These are phyloP conservation scores for Heliconius melpomene DNA, from an alignment of 1,140 invertebrate species.

Conservation along the genomic window DNA sequence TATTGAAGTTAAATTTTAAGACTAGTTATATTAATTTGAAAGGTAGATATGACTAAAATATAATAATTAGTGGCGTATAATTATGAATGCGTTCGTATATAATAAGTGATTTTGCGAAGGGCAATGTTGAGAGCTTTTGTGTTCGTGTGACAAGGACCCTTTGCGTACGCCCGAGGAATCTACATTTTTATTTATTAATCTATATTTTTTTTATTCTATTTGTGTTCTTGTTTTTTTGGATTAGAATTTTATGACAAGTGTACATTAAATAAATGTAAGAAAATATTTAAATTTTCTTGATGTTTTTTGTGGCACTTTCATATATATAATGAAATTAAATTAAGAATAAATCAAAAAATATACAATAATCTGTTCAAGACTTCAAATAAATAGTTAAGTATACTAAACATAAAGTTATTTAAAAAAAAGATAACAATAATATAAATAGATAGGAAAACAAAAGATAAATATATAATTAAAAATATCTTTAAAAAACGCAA, in stretches of 20 bases:
- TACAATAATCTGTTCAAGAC: too few species aligned
- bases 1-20: too few species aligned
- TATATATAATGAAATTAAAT: too few species aligned
- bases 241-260: neutral
- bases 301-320: too few species aligned
- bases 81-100: neutral
- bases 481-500: neutral
- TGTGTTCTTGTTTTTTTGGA: neutral
- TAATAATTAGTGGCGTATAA: neutral
- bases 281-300: too few species aligned
- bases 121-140: constrained; percentile 8
- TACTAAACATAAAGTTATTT: too few species aligned
- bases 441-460: neutral
- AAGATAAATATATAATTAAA: neutral
- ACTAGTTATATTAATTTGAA: too few species aligned
- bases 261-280: neutral
- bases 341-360: too few species aligned
- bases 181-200: neutral
- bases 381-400: neutral
- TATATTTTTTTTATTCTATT: neutral
- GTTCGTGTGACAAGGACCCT: neutral
- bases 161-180: constrained; percentile 1
- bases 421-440: neutral
- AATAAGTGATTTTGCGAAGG: neutral
- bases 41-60: neutral